These are phyloP conservation scores for Proales similis DNA, from an alignment of 1,140 invertebrate species.

Conservation along the genomic window DNA sequence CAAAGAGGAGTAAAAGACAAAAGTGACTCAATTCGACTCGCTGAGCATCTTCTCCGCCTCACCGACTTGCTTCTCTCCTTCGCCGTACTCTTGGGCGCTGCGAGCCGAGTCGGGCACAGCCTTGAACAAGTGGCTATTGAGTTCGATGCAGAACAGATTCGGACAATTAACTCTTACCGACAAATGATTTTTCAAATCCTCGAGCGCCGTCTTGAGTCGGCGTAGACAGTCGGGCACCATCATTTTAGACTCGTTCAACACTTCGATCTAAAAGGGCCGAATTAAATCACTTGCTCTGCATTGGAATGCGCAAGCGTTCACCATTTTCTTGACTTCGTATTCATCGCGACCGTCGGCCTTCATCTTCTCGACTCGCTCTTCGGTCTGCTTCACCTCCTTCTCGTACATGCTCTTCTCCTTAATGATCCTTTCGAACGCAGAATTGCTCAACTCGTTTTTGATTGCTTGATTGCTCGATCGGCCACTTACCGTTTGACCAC, in stretches of 20 bases:
- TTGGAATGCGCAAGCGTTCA: no score
- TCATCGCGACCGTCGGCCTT: conserved; percentile 35
- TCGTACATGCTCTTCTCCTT: conserved; percentile 31
- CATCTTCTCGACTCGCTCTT: conserved; percentile 30
- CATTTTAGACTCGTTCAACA: conserved; percentile 35
- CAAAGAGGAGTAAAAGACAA: no score
- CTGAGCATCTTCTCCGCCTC: conserved; percentile 28
- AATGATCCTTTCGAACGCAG: neutral
- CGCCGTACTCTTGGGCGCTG: conserved; percentile 17
- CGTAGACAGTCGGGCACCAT: conserved; percentile 24
- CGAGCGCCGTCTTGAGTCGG: conserved; percentile 1
- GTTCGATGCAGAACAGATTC: neutral
- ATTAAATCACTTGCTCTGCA: no score
- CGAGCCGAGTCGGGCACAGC: conserved; percentile 9
- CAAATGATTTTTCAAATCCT: conserved; percentile 23
- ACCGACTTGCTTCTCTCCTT: conserved; percentile 6
- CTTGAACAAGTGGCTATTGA: neutral
- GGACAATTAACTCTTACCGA: neutral
- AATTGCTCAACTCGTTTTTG: neutral
- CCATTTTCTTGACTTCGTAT: conserved; percentile 34
- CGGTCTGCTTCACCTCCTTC: conserved; percentile 15
- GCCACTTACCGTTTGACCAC: conserved; percentile 23
- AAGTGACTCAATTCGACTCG: conserved; percentile 24
- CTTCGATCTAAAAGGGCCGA: no score
- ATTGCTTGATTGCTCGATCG: neutral